These are phyloP conservation scores for Acrocyrtus sp. DNA, from an alignment of 2,888 invertebrate species.

Conservation along the genomic window DNA sequence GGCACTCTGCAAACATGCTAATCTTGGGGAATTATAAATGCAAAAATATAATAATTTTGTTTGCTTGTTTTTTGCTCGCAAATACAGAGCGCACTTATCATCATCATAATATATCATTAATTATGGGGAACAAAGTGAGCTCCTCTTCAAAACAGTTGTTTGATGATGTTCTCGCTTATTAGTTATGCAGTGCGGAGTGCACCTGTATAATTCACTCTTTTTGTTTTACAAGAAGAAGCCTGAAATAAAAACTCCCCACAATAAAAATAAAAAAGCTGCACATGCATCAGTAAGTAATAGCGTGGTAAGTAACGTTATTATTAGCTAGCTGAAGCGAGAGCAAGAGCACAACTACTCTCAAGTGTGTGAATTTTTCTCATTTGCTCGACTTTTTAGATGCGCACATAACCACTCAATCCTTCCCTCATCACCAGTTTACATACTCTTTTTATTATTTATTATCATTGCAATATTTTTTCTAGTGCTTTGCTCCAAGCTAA, in stretches of 20 bases:
- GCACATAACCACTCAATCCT: slow-evolving; percentile 10
- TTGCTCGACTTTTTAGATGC: slow-evolving; percentile 28
- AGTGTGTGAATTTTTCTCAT: slow-evolving; percentile 40
- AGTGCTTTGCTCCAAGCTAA: too few species aligned
- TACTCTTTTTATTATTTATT: too few species aligned
- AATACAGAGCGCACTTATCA: slow-evolving; percentile 22
- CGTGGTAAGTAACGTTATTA: slow-evolving; percentile 6
- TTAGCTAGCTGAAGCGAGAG: too few species aligned
- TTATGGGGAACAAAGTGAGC: slow-evolving; percentile 19
- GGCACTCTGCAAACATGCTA: too few species aligned
- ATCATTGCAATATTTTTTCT: too few species aligned
- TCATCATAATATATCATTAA: slow-evolving; percentile 40
- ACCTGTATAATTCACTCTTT: background rate
- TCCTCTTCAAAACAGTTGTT: slow-evolving; percentile 4
- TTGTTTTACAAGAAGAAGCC: too few species aligned
- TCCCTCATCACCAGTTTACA: too few species aligned
- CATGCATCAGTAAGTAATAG: slow-evolving; percentile 28
- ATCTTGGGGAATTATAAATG: too few species aligned
- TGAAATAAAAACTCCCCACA: too few species aligned
- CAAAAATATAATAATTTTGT: too few species aligned
- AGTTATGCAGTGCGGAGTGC: background rate
- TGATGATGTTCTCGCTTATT: background rate
- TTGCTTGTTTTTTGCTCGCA: slow-evolving; percentile 18
- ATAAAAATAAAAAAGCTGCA: too few species aligned
- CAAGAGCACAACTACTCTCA: too few species aligned